Percentiles rank a stretch among this genome's conserved stretches.
Conservation (phyloP, 2,113 vertebrate genomes). For the Zosterops lateralis region DNA sequence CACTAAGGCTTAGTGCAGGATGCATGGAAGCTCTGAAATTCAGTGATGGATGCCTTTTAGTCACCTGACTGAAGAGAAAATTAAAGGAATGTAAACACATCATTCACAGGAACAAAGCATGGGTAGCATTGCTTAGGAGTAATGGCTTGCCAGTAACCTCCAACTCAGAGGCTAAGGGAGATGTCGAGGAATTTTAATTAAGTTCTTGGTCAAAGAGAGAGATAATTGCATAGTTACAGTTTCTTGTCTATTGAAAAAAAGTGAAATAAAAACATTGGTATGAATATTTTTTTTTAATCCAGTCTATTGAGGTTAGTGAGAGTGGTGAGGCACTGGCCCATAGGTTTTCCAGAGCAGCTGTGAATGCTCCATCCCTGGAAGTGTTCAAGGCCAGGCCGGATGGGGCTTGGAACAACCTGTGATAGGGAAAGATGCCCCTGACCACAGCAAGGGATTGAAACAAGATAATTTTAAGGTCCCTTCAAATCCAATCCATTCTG, state of each 20-base stretch:
- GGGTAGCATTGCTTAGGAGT: not conserved
- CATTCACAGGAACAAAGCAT: not conserved
- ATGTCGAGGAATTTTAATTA: not conserved
- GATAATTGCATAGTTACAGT: not conserved
- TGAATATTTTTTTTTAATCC: not conserved
- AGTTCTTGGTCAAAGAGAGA: not conserved
- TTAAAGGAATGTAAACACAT: not conserved
- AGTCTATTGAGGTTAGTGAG: not conserved
- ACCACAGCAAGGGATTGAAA: not conserved
- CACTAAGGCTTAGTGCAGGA: not conserved
- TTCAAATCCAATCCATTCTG: not conserved
- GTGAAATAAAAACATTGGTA: not conserved
- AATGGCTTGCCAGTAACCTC: not conserved
- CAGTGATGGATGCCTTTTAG: accelerated
- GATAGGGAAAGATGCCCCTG: not conserved
- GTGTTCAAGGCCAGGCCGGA: not conserved
- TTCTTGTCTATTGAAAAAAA: not conserved
- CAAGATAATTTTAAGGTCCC: not conserved
- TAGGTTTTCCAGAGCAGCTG: not conserved
- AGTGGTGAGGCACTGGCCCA: not conserved
- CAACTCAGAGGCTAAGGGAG: not conserved
- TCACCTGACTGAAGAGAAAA: not conserved
- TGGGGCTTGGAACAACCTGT: accelerated
- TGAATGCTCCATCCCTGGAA: not conserved
- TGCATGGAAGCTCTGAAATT: not conserved